Evolutionary conservation across 2,113 vertebrate genomes (phyloP).

Genomic region (Melanerpes aurifrons): DNA sequence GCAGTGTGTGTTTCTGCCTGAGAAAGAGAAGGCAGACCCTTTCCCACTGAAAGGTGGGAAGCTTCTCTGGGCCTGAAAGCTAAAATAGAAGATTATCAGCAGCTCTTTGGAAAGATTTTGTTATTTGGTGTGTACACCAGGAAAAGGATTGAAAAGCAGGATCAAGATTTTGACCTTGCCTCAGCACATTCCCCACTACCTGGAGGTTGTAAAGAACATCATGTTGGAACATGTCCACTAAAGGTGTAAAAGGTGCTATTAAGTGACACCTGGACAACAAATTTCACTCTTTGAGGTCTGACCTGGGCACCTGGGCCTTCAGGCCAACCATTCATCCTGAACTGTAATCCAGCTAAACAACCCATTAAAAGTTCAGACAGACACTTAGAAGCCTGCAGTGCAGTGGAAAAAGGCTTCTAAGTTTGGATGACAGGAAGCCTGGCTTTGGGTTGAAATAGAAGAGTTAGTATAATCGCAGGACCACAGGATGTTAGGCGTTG

Average conservation of each 20-base stretch:
- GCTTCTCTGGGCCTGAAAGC: background rate
- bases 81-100: background rate
- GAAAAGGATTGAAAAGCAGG: background rate
- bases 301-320: background rate
- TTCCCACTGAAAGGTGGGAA: background rate
- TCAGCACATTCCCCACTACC: background rate
- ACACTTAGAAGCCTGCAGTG: background rate
- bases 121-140: background rate
- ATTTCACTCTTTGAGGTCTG: background rate
- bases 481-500: too few species aligned
- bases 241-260: background rate
- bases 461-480: background rate
- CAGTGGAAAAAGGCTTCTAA: background rate
- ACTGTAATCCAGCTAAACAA: background rate
- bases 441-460: background rate
- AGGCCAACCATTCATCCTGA: background rate
- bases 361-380: background rate
- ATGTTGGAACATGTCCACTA: background rate
- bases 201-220: background rate
- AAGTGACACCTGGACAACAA: background rate
- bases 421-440: background rate
- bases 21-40: background rate
- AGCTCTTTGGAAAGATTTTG: background rate
- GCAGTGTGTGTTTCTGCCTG: background rate
- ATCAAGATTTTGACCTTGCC: slow-evolving; percentile 2